Base-by-base conservation (phyloP, 1,140 invertebrate genomes). In the Lanistes nyassanus region DNA sequence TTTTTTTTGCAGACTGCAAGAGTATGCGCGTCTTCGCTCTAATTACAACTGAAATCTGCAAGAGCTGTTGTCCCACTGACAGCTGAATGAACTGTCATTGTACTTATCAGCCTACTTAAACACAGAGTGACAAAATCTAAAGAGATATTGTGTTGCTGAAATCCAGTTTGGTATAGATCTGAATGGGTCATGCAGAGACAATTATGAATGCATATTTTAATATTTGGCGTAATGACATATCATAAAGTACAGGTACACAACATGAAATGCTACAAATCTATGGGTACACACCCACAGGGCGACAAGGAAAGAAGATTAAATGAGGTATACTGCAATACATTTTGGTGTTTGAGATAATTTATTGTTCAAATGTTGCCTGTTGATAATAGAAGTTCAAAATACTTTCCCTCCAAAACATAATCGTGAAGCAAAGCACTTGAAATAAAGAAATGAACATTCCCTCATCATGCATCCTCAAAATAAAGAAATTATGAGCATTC, bases 1-100 rank as follows among this genome's bases (percentile, higher is more conserved):
- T 29, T 31, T 76, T 2, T 64, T 64, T 70, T 19, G 29, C 72
- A 77, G 76, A 47, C 67, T 77, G 4, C 60, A 71, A 74, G 76
- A 77, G 47, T 77, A 77, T 56, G 76, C 76, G 26, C 71, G 76
- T 56, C 58, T 77, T 23, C 76, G 76, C 23, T 58, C 67, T 31
- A 69, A 74, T 23, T 42, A 11, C 68, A 34, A 70, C 26, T 53
- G 26, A 70, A 11, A 0, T 2, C 3, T 66, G 9, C 26, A 3
- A 66, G 23, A 34, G 9, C 31, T n/a, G 29, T 23, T 13, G 5
- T 13, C 34, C 37, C 34, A 31, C 37, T 29, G 21, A 31, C 23
- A 29, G 64, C n/a, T n/a, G n/a, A n/a, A n/a, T n/a, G n/a, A n/a
- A n/a, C n/a, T n/a, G n/a, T n/a, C n/a, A n/a, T n/a, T n/a, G n/a